A percentile compares a stretch with the other conserved stretches of the same genome.
Conservation (phyloP, 2,113 vertebrate species). For the Microtus ochrogaster region DNA sequence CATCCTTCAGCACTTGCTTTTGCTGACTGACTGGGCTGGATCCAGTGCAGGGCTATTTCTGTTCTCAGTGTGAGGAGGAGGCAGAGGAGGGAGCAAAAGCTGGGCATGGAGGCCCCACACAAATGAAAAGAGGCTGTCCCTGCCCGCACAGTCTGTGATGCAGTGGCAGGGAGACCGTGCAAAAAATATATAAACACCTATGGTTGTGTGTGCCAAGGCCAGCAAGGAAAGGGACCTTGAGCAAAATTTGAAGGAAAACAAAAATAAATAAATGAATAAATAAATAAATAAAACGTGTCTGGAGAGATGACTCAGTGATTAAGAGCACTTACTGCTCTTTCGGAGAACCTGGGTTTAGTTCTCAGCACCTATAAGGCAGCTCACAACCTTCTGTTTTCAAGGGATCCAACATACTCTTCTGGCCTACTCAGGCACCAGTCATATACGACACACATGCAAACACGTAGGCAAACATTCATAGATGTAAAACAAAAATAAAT, state of each 20-base stretch:
- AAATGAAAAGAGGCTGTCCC: not conserved
- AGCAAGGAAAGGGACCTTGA: not conserved
- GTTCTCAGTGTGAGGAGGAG: not conserved
- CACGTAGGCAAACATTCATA: not conserved
- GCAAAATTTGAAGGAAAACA: not conserved
- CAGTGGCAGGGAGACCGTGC: not conserved
- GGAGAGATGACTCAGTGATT: not conserved
- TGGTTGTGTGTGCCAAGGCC: not conserved
- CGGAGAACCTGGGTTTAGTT: not conserved
- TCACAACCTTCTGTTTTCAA: not conserved
- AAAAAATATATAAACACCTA: not conserved
- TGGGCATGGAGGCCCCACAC: not conserved
- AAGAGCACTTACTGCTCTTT: not conserved
- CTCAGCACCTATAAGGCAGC: not conserved
- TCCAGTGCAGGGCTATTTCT: not conserved
- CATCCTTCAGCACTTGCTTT: constrained; percentile 9
- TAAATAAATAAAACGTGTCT: not conserved
- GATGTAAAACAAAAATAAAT: not conserved
- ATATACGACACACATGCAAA: too few relatives aligned
- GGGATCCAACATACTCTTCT: not conserved
- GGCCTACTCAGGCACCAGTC: not conserved
- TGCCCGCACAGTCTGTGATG: not conserved
- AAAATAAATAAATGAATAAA: not conserved
- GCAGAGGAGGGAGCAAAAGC: not conserved
- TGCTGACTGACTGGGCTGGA: not conserved